These are phyloP conservation scores for Andrena marginata DNA, from an alignment of 2,888 invertebrate species.

Conservation along the genomic window DNA sequence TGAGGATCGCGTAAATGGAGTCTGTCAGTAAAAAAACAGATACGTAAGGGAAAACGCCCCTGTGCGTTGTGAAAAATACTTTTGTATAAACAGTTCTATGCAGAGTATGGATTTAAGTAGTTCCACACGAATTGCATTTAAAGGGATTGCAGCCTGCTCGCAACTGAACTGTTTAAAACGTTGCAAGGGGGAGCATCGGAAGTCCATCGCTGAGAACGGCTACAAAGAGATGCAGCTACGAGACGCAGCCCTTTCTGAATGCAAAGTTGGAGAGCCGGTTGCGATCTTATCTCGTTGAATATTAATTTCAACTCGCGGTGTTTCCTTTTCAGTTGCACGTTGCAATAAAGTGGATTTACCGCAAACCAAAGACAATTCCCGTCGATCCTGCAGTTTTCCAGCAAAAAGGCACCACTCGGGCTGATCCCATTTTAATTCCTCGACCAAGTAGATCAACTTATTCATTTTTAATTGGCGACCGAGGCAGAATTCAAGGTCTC, in stretches of 20 bases:
- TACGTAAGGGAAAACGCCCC: too few relatives aligned
- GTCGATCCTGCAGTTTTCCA: background rate
- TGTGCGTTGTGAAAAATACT: too few relatives aligned
- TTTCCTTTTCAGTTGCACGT: background rate
- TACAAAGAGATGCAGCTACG: background rate
- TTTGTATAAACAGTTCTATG: too few relatives aligned
- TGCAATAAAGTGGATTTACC: background rate
- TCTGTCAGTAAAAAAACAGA: too few relatives aligned
- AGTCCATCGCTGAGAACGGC: background rate
- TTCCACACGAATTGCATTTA: background rate
- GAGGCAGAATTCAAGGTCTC: background rate
- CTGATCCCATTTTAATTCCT: too few relatives aligned
- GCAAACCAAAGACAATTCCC: background rate
- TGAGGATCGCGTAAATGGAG: too few relatives aligned
- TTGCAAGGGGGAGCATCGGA: background rate
- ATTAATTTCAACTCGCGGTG: background rate
- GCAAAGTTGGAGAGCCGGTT: conserved; percentile 18
- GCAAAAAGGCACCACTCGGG: too few relatives aligned
- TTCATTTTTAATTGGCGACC: background rate
- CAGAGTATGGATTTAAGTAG: background rate
- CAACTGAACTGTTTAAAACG: background rate
- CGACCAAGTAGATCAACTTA: background rate
- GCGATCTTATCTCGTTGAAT: background rate
- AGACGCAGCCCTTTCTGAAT: background rate
- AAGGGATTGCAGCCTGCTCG: background rate